Evolutionary conservation across 2,113 vertebrate genomes (phyloP).

Genomic region (Carollia perspicillata): DNA sequence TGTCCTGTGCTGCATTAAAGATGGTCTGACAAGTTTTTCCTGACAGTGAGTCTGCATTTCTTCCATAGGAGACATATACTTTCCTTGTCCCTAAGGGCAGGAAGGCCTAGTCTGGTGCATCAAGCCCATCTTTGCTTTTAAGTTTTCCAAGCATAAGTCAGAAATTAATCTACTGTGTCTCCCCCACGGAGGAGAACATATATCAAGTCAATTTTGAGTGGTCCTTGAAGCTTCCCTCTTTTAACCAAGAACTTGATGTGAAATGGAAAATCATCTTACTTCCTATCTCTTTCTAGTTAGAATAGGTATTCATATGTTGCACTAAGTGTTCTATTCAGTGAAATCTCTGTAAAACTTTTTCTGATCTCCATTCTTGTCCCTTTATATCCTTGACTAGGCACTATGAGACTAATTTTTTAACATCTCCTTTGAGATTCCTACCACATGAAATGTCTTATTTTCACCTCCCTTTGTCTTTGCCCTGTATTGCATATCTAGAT

Average conservation of each 20-base stretch:
- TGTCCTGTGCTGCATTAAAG: not conserved
- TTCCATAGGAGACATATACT: not conserved
- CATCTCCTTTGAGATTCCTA: not conserved
- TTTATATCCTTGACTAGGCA: not conserved
- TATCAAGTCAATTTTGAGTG: not conserved
- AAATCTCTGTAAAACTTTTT: not conserved
- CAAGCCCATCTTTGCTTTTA: not conserved
- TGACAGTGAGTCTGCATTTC: not conserved
- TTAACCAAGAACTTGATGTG: not conserved
- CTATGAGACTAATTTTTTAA: not conserved
- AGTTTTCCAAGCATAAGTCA: not conserved
- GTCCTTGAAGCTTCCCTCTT: not conserved
- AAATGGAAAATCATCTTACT: not conserved
- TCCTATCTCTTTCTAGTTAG: not conserved
- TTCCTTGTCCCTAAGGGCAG: not conserved
- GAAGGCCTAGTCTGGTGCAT: not conserved
- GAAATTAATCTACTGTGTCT: not conserved
- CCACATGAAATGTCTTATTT: not conserved
- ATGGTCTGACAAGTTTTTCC: not conserved
- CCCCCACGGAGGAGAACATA: not conserved
- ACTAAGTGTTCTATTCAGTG: not conserved
- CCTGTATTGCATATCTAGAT: not conserved
- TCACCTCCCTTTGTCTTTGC: not conserved
- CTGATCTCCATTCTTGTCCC: not conserved
- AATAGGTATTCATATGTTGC: not conserved